Percentiles rank a stretch among this genome's conserved stretches.
Evolutionary conservation across 2,888 invertebrate species (phyloP).

Genomic region (Coleophora deauratella): DNA sequence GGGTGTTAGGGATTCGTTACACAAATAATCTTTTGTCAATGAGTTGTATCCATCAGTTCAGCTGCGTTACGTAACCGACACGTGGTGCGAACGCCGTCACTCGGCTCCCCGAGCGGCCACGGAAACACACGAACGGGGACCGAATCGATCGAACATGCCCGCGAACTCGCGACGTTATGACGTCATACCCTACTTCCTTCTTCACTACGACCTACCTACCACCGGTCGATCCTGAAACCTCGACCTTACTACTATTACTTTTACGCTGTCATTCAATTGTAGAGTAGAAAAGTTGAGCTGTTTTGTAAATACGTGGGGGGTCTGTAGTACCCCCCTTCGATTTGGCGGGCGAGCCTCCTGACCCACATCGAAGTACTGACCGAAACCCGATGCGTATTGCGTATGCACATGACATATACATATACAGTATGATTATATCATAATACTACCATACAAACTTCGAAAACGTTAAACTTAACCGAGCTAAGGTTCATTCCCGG

Average conservation of each 20-base stretch:
- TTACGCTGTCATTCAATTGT: conserved; percentile 9
- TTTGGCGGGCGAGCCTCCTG: conserved; percentile 42
- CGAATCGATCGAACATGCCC: conserved; percentile 49
- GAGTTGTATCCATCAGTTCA: conserved; percentile 44
- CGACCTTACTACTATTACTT: not conserved
- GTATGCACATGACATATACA: conserved; percentile 45
- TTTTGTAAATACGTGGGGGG: conserved; percentile 1
- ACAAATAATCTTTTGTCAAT: conserved; percentile 48
- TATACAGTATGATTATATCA: conserved; percentile 15
- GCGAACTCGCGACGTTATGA: conserved; percentile 58
- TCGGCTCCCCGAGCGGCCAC: conserved; percentile 37
- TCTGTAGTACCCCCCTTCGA: conserved; percentile 1
- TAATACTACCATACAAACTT: too few relatives aligned
- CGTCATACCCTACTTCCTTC: conserved; percentile 36
- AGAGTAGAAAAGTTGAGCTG: not conserved
- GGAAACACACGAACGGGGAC: conserved; percentile 38
- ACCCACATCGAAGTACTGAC: conserved; percentile 48
- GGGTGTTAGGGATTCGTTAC: conserved; percentile 2
- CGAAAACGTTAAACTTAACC: too few relatives aligned
- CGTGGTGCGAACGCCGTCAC: conserved; percentile 54
- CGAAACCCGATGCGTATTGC: conserved; percentile 47
- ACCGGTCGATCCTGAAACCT: not conserved
- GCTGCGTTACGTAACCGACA: conserved; percentile 57
- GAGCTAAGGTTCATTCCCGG: too few relatives aligned
- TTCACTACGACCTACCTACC: not conserved